Conservation (phyloP, 2,113 vertebrate genomes). For the Syngnathus floridae region DNA sequence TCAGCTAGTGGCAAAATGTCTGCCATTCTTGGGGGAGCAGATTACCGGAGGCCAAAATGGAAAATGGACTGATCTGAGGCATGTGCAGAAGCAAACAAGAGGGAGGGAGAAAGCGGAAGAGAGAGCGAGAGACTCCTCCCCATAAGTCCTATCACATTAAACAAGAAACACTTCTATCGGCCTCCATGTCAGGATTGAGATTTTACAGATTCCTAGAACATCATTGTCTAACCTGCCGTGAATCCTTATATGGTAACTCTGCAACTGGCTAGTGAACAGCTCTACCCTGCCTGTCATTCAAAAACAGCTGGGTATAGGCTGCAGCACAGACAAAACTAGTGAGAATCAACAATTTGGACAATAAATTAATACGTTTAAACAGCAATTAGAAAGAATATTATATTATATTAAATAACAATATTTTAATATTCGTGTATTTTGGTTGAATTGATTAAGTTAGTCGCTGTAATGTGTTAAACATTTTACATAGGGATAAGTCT, state of each 20-base stretch:
- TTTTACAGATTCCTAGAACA: background rate
- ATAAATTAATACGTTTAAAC: background rate
- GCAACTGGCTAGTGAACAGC: no score
- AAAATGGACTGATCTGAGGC: background rate
- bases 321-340: no score
- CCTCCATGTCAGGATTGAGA: background rate
- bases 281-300: no score
- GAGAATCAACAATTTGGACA: no score
- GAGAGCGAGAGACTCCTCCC: background rate
- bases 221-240: background rate
- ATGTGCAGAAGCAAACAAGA: background rate
- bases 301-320: no score
- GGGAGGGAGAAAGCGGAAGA: no score
- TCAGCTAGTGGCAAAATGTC: slow-evolving; percentile 63
- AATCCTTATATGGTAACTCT: background rate
- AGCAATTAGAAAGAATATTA: background rate
- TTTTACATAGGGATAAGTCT: background rate
- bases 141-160: background rate
- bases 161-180: background rate
- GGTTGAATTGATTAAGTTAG: background rate
- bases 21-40: slow-evolving; percentile 71
- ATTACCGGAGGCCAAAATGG: background rate
- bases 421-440: background rate
- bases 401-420: background rate
- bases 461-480: background rate